phyloP scores from a whole-genome alignment of 2,888 invertebrate genomes.

The Oasisia sp. region DNA sequence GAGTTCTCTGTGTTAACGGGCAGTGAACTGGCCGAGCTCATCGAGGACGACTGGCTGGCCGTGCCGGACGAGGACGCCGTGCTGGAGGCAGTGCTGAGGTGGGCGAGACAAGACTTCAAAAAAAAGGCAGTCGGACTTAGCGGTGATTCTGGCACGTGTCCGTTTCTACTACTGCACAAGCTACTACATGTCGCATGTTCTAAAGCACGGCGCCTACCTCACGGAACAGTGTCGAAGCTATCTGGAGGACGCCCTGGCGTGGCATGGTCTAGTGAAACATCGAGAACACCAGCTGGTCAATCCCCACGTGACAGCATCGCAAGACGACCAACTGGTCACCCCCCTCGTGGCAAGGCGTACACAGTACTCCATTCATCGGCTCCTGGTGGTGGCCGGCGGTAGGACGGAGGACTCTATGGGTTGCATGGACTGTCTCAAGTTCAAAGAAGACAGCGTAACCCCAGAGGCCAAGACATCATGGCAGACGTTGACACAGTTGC shows the following conservation, averaged over 20 bases:
- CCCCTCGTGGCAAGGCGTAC: constrained; percentile 25
- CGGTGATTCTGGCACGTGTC: constrained; percentile 23
- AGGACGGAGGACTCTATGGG: constrained; percentile 30
- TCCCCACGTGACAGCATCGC: too few relatives aligned
- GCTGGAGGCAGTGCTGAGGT: too few relatives aligned
- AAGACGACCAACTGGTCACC: constrained; percentile 29
- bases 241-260: too few relatives aligned
- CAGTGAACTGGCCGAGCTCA: constrained; percentile 36
- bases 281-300: too few relatives aligned
- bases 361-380: constrained; percentile 7
- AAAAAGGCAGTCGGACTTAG: constrained; percentile 24
- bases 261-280: too few relatives aligned
- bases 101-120: constrained; percentile 30
- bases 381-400: constrained; percentile 36
- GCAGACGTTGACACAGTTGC: constrained; percentile 38
- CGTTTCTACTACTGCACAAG: constrained; percentile 34
- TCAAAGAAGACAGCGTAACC: constrained; percentile 27
- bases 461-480: constrained; percentile 28
- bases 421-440: constrained; percentile 35
- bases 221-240: too few relatives aligned
- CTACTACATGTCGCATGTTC: constrained; percentile 35
- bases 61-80: constrained; percentile 38
- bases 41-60: constrained; percentile 32
- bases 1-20: constrained; percentile 31
- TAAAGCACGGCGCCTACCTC: constrained; percentile 22